Percentiles rank a stretch among this genome's conserved stretches.
Evolutionary conservation across 1,140 invertebrate species (phyloP).

Genomic region (Trachelipus rathkii): DNA sequence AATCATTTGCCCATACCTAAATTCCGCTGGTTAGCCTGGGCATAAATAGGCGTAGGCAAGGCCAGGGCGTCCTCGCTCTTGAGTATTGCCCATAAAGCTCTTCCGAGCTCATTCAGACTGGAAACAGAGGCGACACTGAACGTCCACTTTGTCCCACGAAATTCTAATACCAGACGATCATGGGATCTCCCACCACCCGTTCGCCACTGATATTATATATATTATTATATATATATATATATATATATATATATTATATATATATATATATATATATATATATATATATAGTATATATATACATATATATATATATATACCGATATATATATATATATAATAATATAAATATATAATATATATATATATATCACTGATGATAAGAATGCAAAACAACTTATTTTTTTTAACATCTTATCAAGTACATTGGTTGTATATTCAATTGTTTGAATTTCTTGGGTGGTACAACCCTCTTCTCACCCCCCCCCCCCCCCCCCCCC

Average conservation of each 20-base stretch:
- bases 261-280: conserved; percentile 5
- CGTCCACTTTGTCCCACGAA: conserved; percentile 61
- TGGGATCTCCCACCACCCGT: conserved; percentile 61
- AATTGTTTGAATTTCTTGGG: no score
- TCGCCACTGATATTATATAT: conserved; percentile 56
- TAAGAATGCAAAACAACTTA: no score
- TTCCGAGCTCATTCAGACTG: conserved; percentile 55
- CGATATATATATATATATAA: no score
- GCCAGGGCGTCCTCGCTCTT: conserved; percentile 52
- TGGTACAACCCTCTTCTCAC: no score
- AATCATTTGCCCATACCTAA: background rate
- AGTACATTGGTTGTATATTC: no score
- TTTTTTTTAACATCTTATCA: no score
- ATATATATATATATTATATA: conserved; percentile 9
- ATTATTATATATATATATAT: background rate
- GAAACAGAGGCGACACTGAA: conserved; percentile 51
- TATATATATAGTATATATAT: background rate
- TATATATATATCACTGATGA: no score
- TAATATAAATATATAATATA: no score
- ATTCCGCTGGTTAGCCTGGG: conserved; percentile 19
- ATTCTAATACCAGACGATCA: conserved; percentile 63
- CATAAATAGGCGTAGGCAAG: conserved; percentile 29
- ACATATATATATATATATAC: no score
- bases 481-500: no score
- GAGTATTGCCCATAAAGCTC: conserved; percentile 55